phyloP scores from a whole-genome alignment of 2,113 vertebrate genomes.

The Phalacrocorax carbo region DNA sequence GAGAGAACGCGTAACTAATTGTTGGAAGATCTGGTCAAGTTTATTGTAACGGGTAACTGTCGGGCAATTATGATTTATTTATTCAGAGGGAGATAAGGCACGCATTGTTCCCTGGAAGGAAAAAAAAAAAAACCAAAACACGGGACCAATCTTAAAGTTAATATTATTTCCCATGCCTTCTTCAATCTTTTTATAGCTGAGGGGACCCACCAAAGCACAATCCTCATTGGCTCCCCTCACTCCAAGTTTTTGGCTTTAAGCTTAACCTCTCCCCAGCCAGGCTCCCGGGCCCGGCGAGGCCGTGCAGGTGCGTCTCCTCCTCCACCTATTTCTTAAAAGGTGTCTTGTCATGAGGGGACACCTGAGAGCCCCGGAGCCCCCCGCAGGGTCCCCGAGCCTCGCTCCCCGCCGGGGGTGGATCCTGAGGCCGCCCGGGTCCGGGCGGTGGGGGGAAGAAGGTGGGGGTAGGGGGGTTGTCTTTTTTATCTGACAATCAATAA shows the following conservation, averaged over 20 bases:
- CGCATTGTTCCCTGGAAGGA: constrained; percentile 9
- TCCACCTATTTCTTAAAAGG: background rate
- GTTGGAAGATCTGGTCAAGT: constrained; percentile 59
- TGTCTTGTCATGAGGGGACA: background rate
- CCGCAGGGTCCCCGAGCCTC: background rate
- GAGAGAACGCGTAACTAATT: constrained; percentile 64
- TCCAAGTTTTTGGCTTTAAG: background rate
- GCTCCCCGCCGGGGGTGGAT: accelerated
- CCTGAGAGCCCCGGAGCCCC: background rate
- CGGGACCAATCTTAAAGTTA: background rate
- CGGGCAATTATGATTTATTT: constrained; percentile 63
- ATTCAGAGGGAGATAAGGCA: constrained; percentile 44
- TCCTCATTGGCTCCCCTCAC: background rate
- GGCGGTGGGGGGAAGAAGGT: accelerated
- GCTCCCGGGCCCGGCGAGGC: background rate
- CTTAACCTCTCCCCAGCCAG: background rate
- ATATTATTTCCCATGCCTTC: background rate
- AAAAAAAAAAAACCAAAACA: background rate
- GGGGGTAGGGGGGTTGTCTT: background rate
- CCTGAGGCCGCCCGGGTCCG: accelerated
- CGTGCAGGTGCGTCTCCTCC: background rate
- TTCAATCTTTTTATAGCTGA: background rate
- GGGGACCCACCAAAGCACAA: background rate
- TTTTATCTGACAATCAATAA: background rate
- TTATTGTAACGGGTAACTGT: constrained; percentile 57